These are phyloP conservation scores for Mellilla xanthometata DNA, from an alignment of 2,888 invertebrate species.

Conservation along the genomic window DNA sequence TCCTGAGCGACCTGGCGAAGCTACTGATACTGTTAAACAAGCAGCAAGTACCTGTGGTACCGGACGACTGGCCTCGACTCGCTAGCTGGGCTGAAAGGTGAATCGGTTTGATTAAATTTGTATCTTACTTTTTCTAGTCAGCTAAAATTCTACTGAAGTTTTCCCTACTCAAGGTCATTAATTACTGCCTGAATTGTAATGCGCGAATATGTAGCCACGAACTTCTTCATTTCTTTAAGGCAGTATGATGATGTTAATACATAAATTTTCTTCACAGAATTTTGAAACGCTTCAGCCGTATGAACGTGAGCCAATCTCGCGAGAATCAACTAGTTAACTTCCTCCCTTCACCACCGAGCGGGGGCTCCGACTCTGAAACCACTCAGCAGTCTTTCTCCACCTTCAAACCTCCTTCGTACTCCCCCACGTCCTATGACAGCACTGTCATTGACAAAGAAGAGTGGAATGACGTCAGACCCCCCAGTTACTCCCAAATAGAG, in stretches of 20 bases:
- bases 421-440: slow-evolving; percentile 77
- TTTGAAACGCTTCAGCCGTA: slow-evolving; percentile 85
- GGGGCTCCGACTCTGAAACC: slow-evolving; percentile 64
- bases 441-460: slow-evolving; percentile 71
- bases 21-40: slow-evolving; percentile 90
- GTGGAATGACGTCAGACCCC: slow-evolving; percentile 80
- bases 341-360: slow-evolving; percentile 84
- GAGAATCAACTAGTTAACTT: slow-evolving; percentile 91
- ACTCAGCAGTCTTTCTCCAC: slow-evolving; percentile 76
- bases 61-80: slow-evolving; percentile 92
- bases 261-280: slow-evolving; percentile 60
- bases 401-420: slow-evolving; percentile 76
- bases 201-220: no score
- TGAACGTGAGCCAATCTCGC: slow-evolving; percentile 80
- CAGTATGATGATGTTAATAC: no score
- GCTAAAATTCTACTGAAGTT: no score
- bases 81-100: slow-evolving; percentile 91
- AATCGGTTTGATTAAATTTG: background rate
- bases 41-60: slow-evolving; percentile 88
- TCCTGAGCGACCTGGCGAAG: slow-evolving; percentile 89
- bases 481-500: slow-evolving; percentile 76
- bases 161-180: no score
- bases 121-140: no score
- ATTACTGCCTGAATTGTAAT: no score
- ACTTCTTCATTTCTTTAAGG: no score